phyloP scores from a whole-genome alignment of 1,140 invertebrate species.

The Gerris buenoi region DNA sequence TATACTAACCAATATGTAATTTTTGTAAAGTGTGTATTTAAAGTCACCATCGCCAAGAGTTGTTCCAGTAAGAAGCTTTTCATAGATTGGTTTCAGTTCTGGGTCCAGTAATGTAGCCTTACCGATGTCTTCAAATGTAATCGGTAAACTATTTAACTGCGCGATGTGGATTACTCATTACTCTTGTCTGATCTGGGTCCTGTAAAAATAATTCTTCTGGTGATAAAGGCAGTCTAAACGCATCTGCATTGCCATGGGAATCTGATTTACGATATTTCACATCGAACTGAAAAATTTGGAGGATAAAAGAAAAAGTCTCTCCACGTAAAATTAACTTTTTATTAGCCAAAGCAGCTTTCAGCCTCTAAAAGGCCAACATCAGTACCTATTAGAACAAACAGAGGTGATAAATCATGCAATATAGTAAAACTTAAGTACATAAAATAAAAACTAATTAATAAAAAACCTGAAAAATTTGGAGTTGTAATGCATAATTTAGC shows the following conservation, averaged over 20 bases:
- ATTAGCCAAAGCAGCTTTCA: too few relatives aligned
- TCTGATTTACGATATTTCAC: constrained; percentile 4
- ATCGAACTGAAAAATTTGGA: constrained; percentile 6
- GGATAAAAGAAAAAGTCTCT: too few relatives aligned
- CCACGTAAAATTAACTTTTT: too few relatives aligned
- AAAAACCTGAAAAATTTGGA: too few relatives aligned
- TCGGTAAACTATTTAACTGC: neutral
- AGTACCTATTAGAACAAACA: too few relatives aligned
- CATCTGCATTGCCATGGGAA: neutral
- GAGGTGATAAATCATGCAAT: too few relatives aligned
- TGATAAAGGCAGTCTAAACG: neutral
- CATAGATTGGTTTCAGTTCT: neutral
- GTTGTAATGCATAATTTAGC: constrained; percentile 4
- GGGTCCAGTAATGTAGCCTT: neutral
- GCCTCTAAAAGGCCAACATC: too few relatives aligned
- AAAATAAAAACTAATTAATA: too few relatives aligned
- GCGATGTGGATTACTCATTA: neutral
- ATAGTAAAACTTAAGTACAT: too few relatives aligned
- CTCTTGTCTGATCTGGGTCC: neutral
- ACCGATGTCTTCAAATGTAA: neutral
- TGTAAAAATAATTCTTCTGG: neutral
- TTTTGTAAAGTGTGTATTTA: neutral
- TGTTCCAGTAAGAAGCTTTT: neutral
- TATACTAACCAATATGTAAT: neutral
- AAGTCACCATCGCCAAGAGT: neutral